Conservation (phyloP, 2,113 vertebrate species). For the Candoia aspera region DNA sequence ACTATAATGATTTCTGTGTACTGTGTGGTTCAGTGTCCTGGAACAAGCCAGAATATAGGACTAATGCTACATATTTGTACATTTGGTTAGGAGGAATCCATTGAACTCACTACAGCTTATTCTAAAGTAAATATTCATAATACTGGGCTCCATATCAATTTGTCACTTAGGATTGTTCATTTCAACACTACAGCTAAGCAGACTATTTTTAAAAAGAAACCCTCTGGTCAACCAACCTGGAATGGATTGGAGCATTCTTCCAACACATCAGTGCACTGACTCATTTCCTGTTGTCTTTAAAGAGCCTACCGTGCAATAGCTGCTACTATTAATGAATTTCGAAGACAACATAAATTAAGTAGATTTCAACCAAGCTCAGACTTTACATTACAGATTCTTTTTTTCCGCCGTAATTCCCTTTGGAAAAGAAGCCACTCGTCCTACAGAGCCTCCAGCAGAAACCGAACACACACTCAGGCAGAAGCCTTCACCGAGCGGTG, state of each 20-base stretch:
- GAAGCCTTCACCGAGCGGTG: background rate
- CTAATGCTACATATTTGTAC: background rate
- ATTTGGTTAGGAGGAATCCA: background rate
- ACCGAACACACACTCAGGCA: too few relatives aligned
- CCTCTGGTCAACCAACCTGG: background rate
- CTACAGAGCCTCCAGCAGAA: background rate
- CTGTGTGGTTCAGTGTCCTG: background rate
- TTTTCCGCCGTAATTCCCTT: background rate
- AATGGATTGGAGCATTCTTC: background rate
- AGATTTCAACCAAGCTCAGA: background rate
- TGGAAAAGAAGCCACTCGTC: background rate
- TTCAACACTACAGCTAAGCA: background rate
- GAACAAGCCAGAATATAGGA: background rate
- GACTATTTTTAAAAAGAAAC: background rate
- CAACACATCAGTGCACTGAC: accelerated
- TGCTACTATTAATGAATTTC: background rate
- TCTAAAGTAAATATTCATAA: background rate
- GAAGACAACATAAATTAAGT: background rate
- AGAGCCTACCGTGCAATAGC: background rate
- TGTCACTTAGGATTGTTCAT: background rate
- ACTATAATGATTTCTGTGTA: background rate
- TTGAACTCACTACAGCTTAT: background rate
- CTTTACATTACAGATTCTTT: background rate
- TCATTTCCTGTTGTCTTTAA: conserved; percentile 24
- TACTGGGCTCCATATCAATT: background rate